Evolutionary conservation across 1,140 invertebrate genomes (phyloP).

Genomic region (Drosophila kikkawai): DNA sequence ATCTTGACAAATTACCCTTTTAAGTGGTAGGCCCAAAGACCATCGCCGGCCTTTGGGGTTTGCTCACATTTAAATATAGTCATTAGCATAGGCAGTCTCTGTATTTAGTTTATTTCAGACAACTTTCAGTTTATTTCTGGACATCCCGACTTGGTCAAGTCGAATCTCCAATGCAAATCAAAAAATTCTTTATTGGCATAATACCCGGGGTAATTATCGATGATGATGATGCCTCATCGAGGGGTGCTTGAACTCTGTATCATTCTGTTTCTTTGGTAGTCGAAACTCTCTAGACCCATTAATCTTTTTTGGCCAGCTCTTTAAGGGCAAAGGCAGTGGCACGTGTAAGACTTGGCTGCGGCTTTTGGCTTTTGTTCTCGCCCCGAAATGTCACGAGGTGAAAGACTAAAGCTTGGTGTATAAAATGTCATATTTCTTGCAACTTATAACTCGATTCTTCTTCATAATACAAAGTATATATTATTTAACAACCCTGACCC

Average conservation of each 20-base stretch:
- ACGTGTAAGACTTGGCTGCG: slow-evolving; percentile 16
- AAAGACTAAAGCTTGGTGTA: slow-evolving; percentile 23
- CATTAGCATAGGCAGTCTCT: slow-evolving; percentile 38
- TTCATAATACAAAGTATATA: slow-evolving; percentile 22
- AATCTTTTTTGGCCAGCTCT: slow-evolving; percentile 28
- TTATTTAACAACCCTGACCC: too few species aligned
- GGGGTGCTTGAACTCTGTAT: slow-evolving; percentile 48
- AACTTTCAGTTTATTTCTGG: slow-evolving; percentile 36
- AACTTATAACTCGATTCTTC: slow-evolving; percentile 6
- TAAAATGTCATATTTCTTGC: slow-evolving; percentile 12
- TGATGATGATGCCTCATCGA: slow-evolving; percentile 5
- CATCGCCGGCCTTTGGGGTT: background rate
- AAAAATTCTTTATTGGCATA: slow-evolving; percentile 37
- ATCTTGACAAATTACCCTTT: slow-evolving; percentile 41
- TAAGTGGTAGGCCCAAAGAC: slow-evolving; percentile 34
- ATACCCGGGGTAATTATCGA: slow-evolving; percentile 35
- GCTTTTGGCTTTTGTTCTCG: slow-evolving; percentile 28
- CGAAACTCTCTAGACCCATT: slow-evolving; percentile 24
- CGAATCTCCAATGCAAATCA: slow-evolving; percentile 49
- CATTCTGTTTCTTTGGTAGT: slow-evolving; percentile 8
- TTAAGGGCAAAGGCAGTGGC: slow-evolving; percentile 20
- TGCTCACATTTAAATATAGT: slow-evolving; percentile 20
- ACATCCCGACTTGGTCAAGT: slow-evolving; percentile 21
- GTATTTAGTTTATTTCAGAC: slow-evolving; percentile 7
- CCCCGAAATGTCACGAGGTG: slow-evolving; percentile 61